Percentiles rank a stretch among this genome's conserved stretches.
Conservation (phyloP, 2,888 invertebrate genomes). For the Hypolimnas misippus region DNA sequence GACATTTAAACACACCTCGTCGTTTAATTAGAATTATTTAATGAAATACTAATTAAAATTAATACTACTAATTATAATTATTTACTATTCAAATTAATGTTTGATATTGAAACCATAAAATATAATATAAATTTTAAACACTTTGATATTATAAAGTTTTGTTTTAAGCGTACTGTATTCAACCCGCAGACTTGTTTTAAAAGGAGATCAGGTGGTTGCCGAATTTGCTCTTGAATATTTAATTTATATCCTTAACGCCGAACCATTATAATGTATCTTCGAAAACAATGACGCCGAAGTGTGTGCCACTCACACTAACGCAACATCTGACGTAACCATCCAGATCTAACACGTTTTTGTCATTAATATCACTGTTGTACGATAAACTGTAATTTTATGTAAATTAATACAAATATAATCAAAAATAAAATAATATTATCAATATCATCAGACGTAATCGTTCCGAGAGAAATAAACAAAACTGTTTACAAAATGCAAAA, state of each 20-base stretch:
- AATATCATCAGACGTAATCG: not conserved
- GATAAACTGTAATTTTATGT: too few species aligned
- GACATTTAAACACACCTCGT: too few species aligned
- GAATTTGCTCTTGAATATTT: constrained; percentile 34
- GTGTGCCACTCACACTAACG: constrained; percentile 10
- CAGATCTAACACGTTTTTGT: too few species aligned
- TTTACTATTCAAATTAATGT: too few species aligned
- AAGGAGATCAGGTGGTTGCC: constrained; percentile 24
- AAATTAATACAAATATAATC: too few species aligned
- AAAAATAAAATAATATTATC: too few species aligned
- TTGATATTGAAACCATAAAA: not conserved
- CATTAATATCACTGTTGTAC: too few species aligned
- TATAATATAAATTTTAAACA: not conserved
- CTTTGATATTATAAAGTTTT: too few species aligned
- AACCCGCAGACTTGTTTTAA: constrained; percentile 12
- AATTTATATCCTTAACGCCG: constrained; percentile 26
- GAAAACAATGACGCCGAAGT: constrained; percentile 27
- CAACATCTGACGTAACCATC: not conserved
- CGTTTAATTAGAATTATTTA: too few species aligned
- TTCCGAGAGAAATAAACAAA: not conserved
- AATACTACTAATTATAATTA: too few species aligned
- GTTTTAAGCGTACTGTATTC: not conserved
- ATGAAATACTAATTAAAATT: too few species aligned
- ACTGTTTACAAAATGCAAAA: not conserved
- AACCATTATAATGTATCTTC: constrained; percentile 24